Conservation (phyloP, 2,888 invertebrate genomes). For the Lasioglossum marginatum region DNA sequence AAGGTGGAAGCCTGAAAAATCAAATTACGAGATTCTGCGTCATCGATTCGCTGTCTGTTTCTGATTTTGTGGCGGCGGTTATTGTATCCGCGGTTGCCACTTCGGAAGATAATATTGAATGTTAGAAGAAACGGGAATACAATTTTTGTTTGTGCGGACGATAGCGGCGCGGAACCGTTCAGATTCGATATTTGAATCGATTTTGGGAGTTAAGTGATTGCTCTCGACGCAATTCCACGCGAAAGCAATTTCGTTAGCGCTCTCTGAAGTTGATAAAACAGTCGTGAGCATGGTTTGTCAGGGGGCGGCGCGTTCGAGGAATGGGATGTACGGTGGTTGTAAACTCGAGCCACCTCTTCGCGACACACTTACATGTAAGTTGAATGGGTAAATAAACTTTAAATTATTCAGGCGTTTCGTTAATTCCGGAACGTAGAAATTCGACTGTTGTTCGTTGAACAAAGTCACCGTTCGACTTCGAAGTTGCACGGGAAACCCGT, state of each 20-base stretch:
- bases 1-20: background rate
- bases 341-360: background rate
- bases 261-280: slow-evolving; percentile 20
- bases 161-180: background rate
- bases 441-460: background rate
- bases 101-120: background rate
- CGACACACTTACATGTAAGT: background rate
- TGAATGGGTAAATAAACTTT: slow-evolving; percentile 2
- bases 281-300: slow-evolving; percentile 25
- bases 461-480: background rate
- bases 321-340: background rate
- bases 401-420: background rate
- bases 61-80: background rate
- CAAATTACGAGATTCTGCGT: too few relatives aligned
- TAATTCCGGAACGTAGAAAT: background rate
- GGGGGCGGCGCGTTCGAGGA: background rate
- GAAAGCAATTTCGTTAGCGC: slow-evolving; percentile 44
- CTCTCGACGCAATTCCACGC: background rate
- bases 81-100: background rate
- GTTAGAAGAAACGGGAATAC: background rate
- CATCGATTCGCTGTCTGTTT: too few relatives aligned
- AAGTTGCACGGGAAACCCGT: background rate
- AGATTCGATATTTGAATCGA: background rate
- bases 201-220: background rate
- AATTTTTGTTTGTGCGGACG: background rate